Base-by-base conservation (phyloP, 2,113 vertebrate genomes). In the Phylloscopus trochiloides region DNA sequence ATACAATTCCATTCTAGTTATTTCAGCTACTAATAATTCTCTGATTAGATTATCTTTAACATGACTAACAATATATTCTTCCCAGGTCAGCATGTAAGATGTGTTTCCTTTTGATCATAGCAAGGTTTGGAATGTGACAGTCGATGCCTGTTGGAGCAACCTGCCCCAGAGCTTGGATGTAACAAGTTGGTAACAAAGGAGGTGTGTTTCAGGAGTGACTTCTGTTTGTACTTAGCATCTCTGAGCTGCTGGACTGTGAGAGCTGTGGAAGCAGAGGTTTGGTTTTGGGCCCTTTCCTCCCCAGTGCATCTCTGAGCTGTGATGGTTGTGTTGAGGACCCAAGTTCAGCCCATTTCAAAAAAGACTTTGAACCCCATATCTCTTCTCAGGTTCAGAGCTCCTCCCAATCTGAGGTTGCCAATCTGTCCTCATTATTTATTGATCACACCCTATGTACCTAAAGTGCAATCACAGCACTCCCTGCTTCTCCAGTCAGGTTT, bases 321-420 rank as follows among this genome's bases (percentile, higher is more conserved):
- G 48, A 43, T 17, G 42, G 6, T 8, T 71, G 32, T 0, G 0
- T 12, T 65, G 32, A 43, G 43, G 22, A 66, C 20, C n/a, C 58
- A 58, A 90, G 34, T 51, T 67, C 55, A 72, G 11, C 9, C 21
- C 38, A 28, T 19, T 72, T 10, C 42, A 38, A 71, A 84, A 29
- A 67, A 48, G 16, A 47, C 38, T n/a, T 55, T 74, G 24, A 74
- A 20, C 34, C 10, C 42, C 19, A 0, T 34, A 40, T 34, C 15
- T 40, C 29, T 24, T 38, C 14, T 19, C 59, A 16, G 12, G 4
- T 55, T 48, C 42, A 48, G 42, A 85, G 15, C 42, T 65, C 24
- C 42, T 65, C 34, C 24, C 0, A 0, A 12, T n/a, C 22, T 48
- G 70, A 74, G 40, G 29, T 3, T 22, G 29, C 12, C 50, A 40